Evolutionary conservation across 2,113 vertebrate genomes (phyloP).

Genomic region (Elaphurus davidianus): DNA sequence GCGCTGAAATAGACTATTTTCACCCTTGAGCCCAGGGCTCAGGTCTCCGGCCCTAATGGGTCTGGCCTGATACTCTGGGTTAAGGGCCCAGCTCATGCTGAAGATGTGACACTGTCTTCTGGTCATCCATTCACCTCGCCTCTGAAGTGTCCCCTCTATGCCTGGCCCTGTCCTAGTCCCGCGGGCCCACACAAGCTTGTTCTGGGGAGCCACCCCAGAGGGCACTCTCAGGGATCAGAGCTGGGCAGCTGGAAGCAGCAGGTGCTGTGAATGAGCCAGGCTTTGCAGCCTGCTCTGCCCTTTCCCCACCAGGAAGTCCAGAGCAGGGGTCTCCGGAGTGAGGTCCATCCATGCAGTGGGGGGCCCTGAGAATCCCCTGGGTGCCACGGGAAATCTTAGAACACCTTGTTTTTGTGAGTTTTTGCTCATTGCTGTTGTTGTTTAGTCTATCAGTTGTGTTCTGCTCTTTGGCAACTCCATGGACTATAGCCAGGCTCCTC

Average conservation of each 20-base stretch:
- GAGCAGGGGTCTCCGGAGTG: no score
- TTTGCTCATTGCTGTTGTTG: not conserved
- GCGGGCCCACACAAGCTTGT: not conserved
- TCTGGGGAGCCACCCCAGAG: no score
- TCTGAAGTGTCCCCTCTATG: not conserved
- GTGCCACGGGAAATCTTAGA: not conserved
- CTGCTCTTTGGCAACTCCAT: not conserved
- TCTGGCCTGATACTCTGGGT: not conserved
- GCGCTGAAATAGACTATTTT: not conserved
- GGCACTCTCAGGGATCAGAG: no score
- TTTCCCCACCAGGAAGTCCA: not conserved
- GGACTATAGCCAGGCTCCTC: not conserved
- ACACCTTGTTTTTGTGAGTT: not conserved
- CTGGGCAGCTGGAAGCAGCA: not conserved
- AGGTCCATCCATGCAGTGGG: not conserved
- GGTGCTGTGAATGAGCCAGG: not conserved
- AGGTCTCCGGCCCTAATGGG: not conserved
- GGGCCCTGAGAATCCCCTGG: not conserved
- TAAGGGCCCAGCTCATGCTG: not conserved
- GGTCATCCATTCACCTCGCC: rapidly evolving
- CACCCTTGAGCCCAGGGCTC: not conserved
- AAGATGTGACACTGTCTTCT: not conserved
- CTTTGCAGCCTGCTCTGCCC: not conserved
- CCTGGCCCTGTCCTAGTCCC: not conserved
- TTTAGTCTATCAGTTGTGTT: not conserved